These are phyloP conservation scores for Armadillidium nasatum DNA, from an alignment of 1,140 invertebrate genomes.

Conservation along the genomic window DNA sequence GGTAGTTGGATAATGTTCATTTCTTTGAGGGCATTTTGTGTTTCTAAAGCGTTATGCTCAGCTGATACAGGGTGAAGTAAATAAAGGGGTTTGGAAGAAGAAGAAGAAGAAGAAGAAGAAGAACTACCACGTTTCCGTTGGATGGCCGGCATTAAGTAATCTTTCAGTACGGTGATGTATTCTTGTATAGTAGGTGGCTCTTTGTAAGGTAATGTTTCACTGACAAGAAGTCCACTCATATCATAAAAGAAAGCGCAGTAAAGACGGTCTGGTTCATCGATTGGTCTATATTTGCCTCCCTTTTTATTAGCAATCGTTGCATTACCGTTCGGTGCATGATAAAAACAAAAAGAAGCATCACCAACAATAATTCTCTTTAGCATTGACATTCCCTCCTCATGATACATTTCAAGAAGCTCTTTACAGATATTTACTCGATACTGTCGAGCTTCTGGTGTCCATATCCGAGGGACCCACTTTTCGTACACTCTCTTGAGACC, in stretches of 20 bases:
- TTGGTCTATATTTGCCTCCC: conserved; percentile 13
- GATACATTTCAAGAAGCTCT: conserved; percentile 32
- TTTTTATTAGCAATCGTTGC: conserved; percentile 46
- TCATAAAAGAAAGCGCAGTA: conserved; percentile 36
- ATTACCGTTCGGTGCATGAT: conserved; percentile 47
- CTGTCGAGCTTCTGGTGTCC: conserved; percentile 33
- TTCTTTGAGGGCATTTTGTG: conserved; percentile 23
- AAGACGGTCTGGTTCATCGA: conserved; percentile 25
- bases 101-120: no score
- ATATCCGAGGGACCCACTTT: conserved; percentile 39
- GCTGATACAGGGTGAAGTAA: conserved; percentile 32
- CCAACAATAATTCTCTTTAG: conserved; percentile 39
- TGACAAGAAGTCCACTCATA: conserved; percentile 30
- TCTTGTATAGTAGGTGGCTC: conserved; percentile 30
- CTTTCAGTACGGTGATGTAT: conserved; percentile 30
- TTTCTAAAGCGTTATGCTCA: conserved; percentile 29
- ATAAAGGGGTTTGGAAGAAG: background rate
- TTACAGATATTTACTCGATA: conserved; percentile 31
- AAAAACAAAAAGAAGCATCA: conserved; percentile 42
- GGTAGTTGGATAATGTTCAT: conserved; percentile 30
- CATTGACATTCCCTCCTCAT: conserved; percentile 35
- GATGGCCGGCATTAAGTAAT: conserved; percentile 32
- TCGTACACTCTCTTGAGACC: conserved; percentile 35
- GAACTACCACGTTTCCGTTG: conserved; percentile 2
- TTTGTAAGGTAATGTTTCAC: conserved; percentile 33